Evolutionary conservation across 30 jellyfish, hydroid and myxozoan genomes (phyloP).

Genomic region (Pseudorhiza aurosa): DNA sequence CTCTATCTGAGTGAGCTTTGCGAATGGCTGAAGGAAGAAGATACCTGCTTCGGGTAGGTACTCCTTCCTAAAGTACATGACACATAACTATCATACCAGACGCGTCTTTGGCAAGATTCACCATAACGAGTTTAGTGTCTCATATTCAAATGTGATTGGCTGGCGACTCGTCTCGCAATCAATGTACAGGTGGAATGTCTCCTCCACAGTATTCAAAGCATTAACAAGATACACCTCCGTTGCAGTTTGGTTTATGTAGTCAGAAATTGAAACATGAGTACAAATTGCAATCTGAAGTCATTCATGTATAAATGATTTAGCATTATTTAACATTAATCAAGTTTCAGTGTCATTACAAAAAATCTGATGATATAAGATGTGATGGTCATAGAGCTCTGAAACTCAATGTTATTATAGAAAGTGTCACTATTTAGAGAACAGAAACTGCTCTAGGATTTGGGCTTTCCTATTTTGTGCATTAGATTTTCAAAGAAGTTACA

Average conservation of each 20-base stretch:
- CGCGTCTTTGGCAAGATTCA: constrained; percentile 27
- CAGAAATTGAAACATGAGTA: background rate
- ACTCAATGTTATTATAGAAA: background rate
- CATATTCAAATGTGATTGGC: constrained; percentile 37
- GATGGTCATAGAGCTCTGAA: background rate
- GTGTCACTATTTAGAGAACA: background rate
- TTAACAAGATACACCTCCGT: no score
- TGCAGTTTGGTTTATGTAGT: no score
- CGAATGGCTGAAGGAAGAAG: no score
- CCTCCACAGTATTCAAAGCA: constrained; percentile 11
- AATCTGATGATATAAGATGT: background rate
- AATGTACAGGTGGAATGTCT: constrained; percentile 64
- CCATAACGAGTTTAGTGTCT: constrained; percentile 14
- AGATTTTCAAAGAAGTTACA: background rate
- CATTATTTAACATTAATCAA: background rate
- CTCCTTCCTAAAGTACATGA: no score
- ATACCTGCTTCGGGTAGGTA: no score
- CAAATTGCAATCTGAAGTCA: background rate
- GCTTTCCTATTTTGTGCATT: background rate
- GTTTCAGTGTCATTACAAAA: background rate
- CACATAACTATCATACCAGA: background rate
- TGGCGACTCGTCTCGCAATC: background rate
- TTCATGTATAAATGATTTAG: background rate
- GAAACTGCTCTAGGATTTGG: no score
- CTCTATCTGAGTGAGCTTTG: no score